Base-by-base conservation (phyloP, 2,113 vertebrate genomes). In the Plecotus auritus region DNA sequence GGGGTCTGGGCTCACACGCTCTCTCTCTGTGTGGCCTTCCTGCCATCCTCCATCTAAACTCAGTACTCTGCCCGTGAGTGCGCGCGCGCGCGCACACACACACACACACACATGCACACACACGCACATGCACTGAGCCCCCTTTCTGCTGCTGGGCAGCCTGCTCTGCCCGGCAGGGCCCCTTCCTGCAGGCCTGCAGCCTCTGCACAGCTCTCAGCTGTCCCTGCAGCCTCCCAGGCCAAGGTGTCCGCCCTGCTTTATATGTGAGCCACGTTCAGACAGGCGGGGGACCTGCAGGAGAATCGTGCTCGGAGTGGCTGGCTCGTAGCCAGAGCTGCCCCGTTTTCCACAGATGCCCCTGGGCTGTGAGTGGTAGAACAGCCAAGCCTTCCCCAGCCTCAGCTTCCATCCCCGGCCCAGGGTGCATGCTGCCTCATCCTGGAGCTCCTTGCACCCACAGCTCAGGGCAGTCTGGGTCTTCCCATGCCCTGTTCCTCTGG, bases 61-160 rank as follows among this genome's bases (percentile, higher is more conserved):
- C 8, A 61, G 56, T 61, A 9, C 56, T 61, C 8, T 28, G 56
- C 20, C 54, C 4, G 4, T 4, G 13, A 49, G 20, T 22, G 6
- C 18, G 18, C 4, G 7, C 20, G 26, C 28, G 2, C 13, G 12
- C 2, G 4, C 9, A 3, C 4, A 17, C 16, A 1, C 35, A 12
- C 7, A 9, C 26, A 28, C 32, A 35, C 30, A 17, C 30, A 13
- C 26, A 1, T 12, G 0, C 17, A 8, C 22, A 7, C 16, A 23
- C 3, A 5, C 18, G 2, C 42, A 2, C 12, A 76, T 18, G n/a
- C 14, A 77, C 45, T 22, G 1, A 4, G 9, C 59, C 66, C n/a
- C 32, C 73, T 45, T 30, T 4, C 9, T 66, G 23, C 83, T 73
- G 22, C 61, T 85, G 1, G 0, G 18, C 26, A 42, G 11, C 17